Base-by-base conservation (phyloP, 2,113 vertebrate species). In the Pachycephala philippinensis region DNA sequence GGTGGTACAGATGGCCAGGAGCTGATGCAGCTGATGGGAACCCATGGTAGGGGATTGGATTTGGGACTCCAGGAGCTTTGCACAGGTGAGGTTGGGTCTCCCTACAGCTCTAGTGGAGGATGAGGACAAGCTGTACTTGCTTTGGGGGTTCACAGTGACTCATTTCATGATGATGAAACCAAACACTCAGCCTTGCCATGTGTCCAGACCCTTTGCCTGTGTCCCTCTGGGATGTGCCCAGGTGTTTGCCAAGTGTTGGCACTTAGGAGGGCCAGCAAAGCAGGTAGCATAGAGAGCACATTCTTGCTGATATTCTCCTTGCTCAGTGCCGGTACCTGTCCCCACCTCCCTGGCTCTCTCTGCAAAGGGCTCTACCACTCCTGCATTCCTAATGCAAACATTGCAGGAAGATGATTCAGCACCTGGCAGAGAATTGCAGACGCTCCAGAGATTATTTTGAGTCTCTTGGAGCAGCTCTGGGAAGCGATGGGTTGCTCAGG, bases 361-460 rank as follows among this genome's bases (percentile, higher is more conserved):
- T 61, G 89, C 49, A 24, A 84, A 71, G 65, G 77, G 26, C 84
- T 78, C 47, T 75, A 66, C 91, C 0, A 8, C 80, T 92, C 69
- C 84, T 68, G 95, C 84, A 82, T 96, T 40, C 93, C 65, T 90
- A 82, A 92, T 89, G 81, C 61, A 64, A 64, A 9, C 49, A 1
- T 16, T 89, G 93, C 89, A 85, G 93, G 28, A 56, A 68, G 81
- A 85, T 89, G 95, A 95, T 87, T 95, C 84, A 85, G 89, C 94
- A 82, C 50, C 60, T 61, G 81, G 63, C 11, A 2, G 50, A 49
- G 61, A 79, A 37, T 28, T 75, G 60, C 60, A 47, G 35, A 44
- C 0, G 2, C 56, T 84, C 18, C 18, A 24, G 89, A 52, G 65
- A 71, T 92, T 35, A 19, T 64, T 94, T 23, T 23, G 69, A 76